Evolutionary conservation across 2,888 invertebrate species (phyloP).

Genomic region (Stenoptilia bipunctidactyla): DNA sequence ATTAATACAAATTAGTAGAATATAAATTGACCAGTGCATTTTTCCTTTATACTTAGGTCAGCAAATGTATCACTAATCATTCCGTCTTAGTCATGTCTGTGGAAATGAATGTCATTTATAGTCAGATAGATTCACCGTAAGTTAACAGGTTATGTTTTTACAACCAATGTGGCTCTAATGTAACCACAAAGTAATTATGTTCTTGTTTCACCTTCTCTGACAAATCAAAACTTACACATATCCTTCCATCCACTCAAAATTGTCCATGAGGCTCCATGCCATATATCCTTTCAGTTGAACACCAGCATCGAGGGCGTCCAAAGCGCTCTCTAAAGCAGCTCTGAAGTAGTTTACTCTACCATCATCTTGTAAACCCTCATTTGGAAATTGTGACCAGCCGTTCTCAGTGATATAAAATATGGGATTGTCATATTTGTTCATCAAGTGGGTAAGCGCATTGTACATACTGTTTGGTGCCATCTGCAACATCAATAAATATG

Average conservation of each 20-base stretch:
- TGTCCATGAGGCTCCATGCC: conserved; percentile 75
- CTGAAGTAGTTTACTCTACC: conserved; percentile 46
- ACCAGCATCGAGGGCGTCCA: conserved; percentile 52
- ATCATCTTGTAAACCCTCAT: conserved; percentile 33
- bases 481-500: too few relatives aligned
- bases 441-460: conserved; percentile 61
- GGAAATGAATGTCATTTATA: too few relatives aligned
- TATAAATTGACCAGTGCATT: too few relatives aligned
- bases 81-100: too few relatives aligned
- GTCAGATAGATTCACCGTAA: too few relatives aligned
- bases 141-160: too few relatives aligned
- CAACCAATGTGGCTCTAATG: too few relatives aligned
- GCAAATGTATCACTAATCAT: too few relatives aligned
- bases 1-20: too few relatives aligned
- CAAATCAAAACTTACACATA: conserved; percentile 48
- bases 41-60: too few relatives aligned
- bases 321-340: conserved; percentile 43
- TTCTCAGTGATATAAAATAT: conserved; percentile 68
- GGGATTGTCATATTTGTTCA: conserved; percentile 55
- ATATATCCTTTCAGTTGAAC: conserved; percentile 65
- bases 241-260: conserved; percentile 74
- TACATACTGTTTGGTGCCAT: conserved; percentile 70
- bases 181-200: too few relatives aligned
- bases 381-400: conserved; percentile 43
- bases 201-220: too few relatives aligned